Evolutionary conservation across 2,888 invertebrate species (phyloP), one percentile per base, ranked within the genome.

Genomic region (Cremastinae sp.): DNA sequence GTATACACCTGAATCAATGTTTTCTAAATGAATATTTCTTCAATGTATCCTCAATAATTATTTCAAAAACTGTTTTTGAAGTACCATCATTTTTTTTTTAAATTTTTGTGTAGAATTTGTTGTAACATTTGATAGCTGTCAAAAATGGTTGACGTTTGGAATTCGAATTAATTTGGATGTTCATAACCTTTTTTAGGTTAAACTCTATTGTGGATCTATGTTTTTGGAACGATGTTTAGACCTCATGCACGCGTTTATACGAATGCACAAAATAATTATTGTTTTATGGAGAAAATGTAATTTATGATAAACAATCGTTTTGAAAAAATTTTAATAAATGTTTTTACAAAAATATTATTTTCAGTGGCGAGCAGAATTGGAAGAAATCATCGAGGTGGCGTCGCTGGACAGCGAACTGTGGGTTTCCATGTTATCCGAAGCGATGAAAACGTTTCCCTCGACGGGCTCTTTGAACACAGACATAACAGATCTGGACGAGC

Each of bases 371-470:
- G 92, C 93, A 80, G 98, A 98, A 90, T 90, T 99, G 85, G 97
- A 98, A 88, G 97, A 98, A 88, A 98, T 99, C 80, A 93, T 98
- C 82, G 96, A 97, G 90, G 95, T 98, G 80, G 98, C 98, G 5
- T 94, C 95, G 2, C 92, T 95, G 84, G 98, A 98, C 91, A 96
- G 96, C 8, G 98, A 99, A 89, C 93, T 98, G 83, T 98, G 98
- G 98, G 98, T 98, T 38, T 96, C 97, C 3, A 98, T 98, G 96
- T 91, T 98, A 80, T 98, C 97, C 1, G 98, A 98, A 91, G 96
- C 97, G 79, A 94, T 98, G 91, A 97, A 97, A 89, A 96, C 97
- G 0, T 97, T 96, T 88, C 98, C 98, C 0, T 93, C 96, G 0
- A 94, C 95, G 0, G 97, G 97, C 28, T 95, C 96, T 38, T 92